Base-by-base conservation (phyloP, 2,113 vertebrate genomes). In the Peucedramus taeniatus region DNA sequence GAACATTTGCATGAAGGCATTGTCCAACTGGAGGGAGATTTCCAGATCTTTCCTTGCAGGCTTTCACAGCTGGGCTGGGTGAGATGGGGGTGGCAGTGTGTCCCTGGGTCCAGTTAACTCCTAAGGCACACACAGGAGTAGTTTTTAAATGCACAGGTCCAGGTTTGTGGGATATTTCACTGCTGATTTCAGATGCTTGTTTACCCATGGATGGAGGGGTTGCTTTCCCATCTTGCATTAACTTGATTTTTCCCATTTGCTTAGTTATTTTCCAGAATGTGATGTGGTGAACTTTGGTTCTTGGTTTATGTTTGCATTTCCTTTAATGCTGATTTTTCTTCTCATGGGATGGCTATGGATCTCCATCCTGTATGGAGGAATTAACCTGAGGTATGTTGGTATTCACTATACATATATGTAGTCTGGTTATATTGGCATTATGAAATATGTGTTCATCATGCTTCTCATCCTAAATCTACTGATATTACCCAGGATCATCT, bases 241-340 rank as follows among this genome's bases (percentile, higher is more conserved):
- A 97, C 88, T 91, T 92, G 65, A 75, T 78, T 91, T 93, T 66
- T 94, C 86, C 94, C 39, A 0, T 97, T 98, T 97, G 64, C 93
- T 75, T 94, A 99, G 99, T 94, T 98, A 99, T 97, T 99, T 99
- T 89, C 99, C 99, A 75, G 98, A 98, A 79, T 99, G 99, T 69
- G 99, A 99, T 72, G 93, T 98, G 66, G 98, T 99, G 94, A 99
- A 99, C 93, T 99, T 99, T 76, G 99, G 99, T 94, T 99, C 99
- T 90, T 99, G 99, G 99, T 99, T 99, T 98, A 97, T 99, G 24
- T 99, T 99, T 31, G 99, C 99, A 59, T 99, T 99, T 97, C 99
- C 99, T 11, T 98, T 99, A 92, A 99, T 99, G 98, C 30, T 99
- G 89, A 44, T 99, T 89, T 99, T 99, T 98, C 98, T 99, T 95